These are phyloP conservation scores for Haliaeetus leucogaster DNA, from an alignment of 2,113 vertebrate genomes.

Conservation along the genomic window DNA sequence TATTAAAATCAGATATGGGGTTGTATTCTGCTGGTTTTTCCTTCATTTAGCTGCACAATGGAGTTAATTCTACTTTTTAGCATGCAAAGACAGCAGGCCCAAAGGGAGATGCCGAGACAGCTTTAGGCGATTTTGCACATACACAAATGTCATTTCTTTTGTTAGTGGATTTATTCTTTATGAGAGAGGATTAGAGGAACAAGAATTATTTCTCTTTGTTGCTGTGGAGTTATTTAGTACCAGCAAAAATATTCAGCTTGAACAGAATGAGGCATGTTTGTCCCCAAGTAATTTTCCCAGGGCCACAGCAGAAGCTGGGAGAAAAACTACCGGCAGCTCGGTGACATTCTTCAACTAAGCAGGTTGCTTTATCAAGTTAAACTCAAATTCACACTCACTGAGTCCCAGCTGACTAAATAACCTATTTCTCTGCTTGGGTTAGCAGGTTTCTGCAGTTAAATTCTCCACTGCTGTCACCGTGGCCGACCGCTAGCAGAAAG, in stretches of 20 bases:
- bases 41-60: neutral
- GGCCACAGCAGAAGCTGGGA: neutral
- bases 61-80: neutral
- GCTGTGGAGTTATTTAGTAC: constrained; percentile 9
- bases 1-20: neutral
- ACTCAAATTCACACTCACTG: neutral
- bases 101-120: neutral
- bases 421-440: neutral
- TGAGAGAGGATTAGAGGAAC: neutral
- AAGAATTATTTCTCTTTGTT: constrained; percentile 7
- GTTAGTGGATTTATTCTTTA: constrained; percentile 24
- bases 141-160: neutral
- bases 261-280: neutral
- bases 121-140: neutral
- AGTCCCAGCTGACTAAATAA: neutral
- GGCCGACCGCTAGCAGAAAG: neutral
- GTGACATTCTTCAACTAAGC: neutral
- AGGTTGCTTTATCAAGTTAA: neutral
- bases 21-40: neutral
- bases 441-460: neutral
- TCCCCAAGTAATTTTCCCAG: neutral
- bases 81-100: neutral
- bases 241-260: neutral
- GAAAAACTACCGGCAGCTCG: neutral
- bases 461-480: neutral